These are phyloP conservation scores for Limnothrissa miodon DNA, from an alignment of 2,113 vertebrate genomes.

Conservation along the genomic window DNA sequence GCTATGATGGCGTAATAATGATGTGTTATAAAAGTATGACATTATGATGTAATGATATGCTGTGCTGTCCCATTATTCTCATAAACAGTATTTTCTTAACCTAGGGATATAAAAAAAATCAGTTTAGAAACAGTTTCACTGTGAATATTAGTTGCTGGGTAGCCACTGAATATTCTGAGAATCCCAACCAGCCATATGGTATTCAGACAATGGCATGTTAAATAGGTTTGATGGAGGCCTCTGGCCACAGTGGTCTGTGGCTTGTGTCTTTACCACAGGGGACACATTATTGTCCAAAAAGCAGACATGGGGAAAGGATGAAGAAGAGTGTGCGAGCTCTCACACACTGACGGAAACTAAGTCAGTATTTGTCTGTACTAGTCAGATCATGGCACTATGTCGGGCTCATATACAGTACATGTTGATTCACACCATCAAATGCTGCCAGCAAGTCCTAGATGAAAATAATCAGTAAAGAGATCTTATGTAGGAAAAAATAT, in stretches of 20 bases:
- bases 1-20: not conserved
- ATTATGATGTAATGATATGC: no score
- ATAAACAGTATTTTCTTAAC: not conserved
- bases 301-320: not conserved
- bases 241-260: not conserved
- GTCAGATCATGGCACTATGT: not conserved
- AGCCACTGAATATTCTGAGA: not conserved
- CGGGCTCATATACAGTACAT: not conserved
- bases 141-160: not conserved
- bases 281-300: not conserved
- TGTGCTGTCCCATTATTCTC: no score
- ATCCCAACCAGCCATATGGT: not conserved
- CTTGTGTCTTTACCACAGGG: not conserved
- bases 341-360: not conserved
- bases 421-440: not conserved
- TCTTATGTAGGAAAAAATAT: no score
- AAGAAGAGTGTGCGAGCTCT: not conserved
- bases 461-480: not conserved
- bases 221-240: not conserved
- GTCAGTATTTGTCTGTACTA: not conserved
- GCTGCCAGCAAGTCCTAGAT: not conserved
- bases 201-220: not conserved
- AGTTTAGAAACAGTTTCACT: not conserved
- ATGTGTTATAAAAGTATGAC: not conserved
- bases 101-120: not conserved